These are phyloP conservation scores for Peromyscus maniculatus DNA, from an alignment of 2,113 vertebrate genomes.

Conservation along the genomic window DNA sequence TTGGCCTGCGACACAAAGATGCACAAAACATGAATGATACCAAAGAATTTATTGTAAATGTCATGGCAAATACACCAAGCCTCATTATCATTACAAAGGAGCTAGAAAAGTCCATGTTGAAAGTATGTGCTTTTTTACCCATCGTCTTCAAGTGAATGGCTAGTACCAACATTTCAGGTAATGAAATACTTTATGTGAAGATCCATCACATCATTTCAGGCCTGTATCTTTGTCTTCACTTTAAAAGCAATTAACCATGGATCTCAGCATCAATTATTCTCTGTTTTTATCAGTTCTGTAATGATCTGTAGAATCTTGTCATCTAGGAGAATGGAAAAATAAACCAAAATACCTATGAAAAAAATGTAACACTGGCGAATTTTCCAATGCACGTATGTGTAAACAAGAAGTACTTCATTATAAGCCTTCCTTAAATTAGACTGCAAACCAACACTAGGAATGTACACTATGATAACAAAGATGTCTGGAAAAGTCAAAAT, in stretches of 20 bases:
- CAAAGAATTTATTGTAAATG: constrained; percentile 82
- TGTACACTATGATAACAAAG: constrained; percentile 7
- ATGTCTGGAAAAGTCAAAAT: background rate
- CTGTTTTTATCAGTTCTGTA: constrained; percentile 94
- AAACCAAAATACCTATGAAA: constrained; percentile 59
- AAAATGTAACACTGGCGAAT: background rate
- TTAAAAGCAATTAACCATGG: constrained; percentile 51
- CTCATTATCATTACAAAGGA: constrained; percentile 68
- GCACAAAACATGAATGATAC: constrained; percentile 75
- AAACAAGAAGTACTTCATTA: background rate
- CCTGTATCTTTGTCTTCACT: constrained; percentile 55
- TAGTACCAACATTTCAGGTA: constrained; percentile 64
- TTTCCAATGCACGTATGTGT: background rate
- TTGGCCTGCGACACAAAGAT: background rate
- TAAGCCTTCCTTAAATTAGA: constrained; percentile 37
- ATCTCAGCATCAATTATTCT: constrained; percentile 85
- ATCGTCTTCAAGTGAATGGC: constrained; percentile 18
- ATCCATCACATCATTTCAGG: background rate
- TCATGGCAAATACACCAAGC: constrained; percentile 74
- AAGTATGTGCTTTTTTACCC: constrained; percentile 80
- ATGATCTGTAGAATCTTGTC: constrained; percentile 95
- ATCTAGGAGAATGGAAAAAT: constrained; percentile 86
- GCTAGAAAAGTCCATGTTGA: constrained; percentile 74
- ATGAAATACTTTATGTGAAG: constrained; percentile 49
- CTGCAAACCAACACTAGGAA: constrained; percentile 7